phyloP scores from a whole-genome alignment of 2,113 vertebrate species.

The Vireo altiloquus region DNA sequence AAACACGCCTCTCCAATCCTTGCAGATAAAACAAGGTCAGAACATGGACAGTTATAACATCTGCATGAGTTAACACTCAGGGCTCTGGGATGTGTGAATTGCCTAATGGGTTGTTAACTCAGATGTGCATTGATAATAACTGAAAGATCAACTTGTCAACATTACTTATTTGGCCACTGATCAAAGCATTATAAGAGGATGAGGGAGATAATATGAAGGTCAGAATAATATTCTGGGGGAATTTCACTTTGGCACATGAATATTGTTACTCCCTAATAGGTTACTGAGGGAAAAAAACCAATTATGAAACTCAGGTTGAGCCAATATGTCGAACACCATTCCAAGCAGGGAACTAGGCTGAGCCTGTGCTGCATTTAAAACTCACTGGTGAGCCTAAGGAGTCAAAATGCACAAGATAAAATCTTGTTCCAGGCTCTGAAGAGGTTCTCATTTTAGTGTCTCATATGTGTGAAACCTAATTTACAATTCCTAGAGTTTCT shows the following conservation, averaged over 20 bases:
- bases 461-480: not conserved
- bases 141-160: constrained; percentile 61
- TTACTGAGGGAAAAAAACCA: not conserved
- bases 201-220: constrained; percentile 39
- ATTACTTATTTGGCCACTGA: constrained; percentile 55
- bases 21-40: constrained; percentile 44
- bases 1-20: not conserved
- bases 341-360: not conserved
- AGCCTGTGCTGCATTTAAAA: not conserved
- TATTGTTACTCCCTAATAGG: not conserved
- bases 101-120: constrained; percentile 64
- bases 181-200: constrained; percentile 30
- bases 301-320: not conserved
- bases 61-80: constrained; percentile 41
- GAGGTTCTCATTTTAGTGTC: not conserved
- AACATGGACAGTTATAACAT: constrained; percentile 36
- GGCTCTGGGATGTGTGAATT: constrained; percentile 52
- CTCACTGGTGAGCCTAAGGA: not conserved
- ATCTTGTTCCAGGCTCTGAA: not conserved
- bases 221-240: constrained; percentile 19
- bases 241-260: not conserved
- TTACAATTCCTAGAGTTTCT: constrained; percentile 13
- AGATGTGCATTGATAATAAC: constrained; percentile 54
- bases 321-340: not conserved
- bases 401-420: not conserved